Evolutionary conservation across 2,888 invertebrate species (phyloP).

Genomic region (Chalcis sispes): DNA sequence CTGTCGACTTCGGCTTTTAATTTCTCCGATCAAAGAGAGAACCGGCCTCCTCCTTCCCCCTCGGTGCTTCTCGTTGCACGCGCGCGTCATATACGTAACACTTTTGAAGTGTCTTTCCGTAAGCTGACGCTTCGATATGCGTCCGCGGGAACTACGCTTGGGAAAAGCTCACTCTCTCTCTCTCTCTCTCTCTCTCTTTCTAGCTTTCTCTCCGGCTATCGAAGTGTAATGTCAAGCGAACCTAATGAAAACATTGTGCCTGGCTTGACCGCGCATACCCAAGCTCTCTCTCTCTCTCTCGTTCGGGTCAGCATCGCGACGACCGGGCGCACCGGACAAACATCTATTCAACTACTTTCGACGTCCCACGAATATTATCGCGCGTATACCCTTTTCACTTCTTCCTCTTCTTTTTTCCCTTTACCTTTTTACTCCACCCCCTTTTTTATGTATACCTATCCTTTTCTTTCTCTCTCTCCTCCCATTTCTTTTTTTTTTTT

Average conservation of each 20-base stretch:
- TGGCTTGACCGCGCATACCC: not conserved
- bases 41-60: conserved; percentile 4
- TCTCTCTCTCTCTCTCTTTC: conserved; percentile 20
- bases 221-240: conserved; percentile 36
- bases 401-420: not conserved
- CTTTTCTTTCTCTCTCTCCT: too few relatives aligned
- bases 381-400: not conserved
- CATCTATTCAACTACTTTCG: not conserved
- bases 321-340: too few relatives aligned
- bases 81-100: conserved; percentile 39
- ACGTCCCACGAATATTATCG: not conserved
- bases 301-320: too few relatives aligned
- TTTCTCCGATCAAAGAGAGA: conserved; percentile 71
- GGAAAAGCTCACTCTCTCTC: not conserved
- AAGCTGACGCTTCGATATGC: conserved; percentile 53
- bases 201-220: conserved; percentile 22
- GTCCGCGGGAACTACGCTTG: conserved; percentile 4
- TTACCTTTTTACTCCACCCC: too few relatives aligned
- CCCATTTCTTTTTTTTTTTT: too few relatives aligned
- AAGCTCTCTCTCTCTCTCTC: not conserved
- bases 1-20: conserved; percentile 73
- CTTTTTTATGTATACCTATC: too few relatives aligned
- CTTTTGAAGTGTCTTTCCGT: conserved; percentile 56
- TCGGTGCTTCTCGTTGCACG: conserved; percentile 13
- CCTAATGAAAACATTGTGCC: conserved; percentile 53